Conservation (phyloP, 2,797 vertebrate genomes). For the Sternotherus odoratus region DNA sequence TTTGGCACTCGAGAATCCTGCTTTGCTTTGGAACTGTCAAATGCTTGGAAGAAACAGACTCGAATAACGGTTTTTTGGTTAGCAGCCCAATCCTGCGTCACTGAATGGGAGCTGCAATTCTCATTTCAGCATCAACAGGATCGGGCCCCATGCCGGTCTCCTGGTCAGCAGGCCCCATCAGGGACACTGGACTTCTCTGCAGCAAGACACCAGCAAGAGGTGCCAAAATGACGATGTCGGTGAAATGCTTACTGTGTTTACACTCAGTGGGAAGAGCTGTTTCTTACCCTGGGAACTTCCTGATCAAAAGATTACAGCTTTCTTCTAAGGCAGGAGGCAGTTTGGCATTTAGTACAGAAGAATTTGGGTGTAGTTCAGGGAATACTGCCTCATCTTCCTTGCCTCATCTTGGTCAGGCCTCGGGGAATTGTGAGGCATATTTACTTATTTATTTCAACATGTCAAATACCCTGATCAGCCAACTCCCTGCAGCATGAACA, state of each 20-base stretch:
- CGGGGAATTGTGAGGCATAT: neutral
- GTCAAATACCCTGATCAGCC: neutral
- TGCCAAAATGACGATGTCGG: neutral
- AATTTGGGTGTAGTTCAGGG: neutral
- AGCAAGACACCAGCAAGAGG: too few species aligned
- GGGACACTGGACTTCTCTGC: neutral
- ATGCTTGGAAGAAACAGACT: neutral
- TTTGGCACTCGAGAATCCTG: neutral
- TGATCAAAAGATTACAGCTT: neutral
- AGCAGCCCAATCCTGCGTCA: neutral
- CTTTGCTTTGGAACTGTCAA: neutral
- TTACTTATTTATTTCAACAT: too few species aligned
- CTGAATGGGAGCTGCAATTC: neutral
- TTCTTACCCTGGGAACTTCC: neutral
- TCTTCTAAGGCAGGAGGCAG: neutral
- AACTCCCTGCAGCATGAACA: neutral
- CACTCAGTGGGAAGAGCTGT: neutral
- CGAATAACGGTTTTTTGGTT: neutral
- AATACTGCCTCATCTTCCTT: neutral
- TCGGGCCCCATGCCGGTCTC: neutral
- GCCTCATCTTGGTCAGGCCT: neutral
- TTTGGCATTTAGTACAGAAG: neutral
- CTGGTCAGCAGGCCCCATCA: neutral
- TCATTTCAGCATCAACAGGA: neutral
- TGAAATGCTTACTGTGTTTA: neutral